Evolutionary conservation across 2,113 vertebrate species (phyloP), one percentile per base, ranked within the genome.

Genomic region (Brachypodius melanocephalos): DNA sequence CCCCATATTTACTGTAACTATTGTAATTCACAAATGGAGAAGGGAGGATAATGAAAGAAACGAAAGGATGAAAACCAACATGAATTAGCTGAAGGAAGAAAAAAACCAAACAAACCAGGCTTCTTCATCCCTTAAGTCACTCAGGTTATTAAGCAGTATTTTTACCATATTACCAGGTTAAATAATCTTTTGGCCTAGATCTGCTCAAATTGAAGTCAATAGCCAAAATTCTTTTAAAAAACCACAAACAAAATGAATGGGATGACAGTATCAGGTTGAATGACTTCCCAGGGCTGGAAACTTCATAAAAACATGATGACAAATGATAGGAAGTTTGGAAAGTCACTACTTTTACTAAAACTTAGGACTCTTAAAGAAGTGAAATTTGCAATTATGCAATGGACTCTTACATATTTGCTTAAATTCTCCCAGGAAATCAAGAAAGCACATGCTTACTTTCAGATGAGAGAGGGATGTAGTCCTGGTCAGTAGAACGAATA

Each of bases 251-350:
- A 22, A 89, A 89, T 57, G 1, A 72, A 72, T 34, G 16, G 31
- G n/a, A 79, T 57, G 12, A 73, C 9, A 42, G 4, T 65, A 58
- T 51, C 38, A 46, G 38, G 10, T 55, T 34, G 10, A 91, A 22
- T 71, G 34, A 88, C 17, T 74, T 84, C 6, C 14, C 9, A 62
- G 20, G 25, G 28, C n/a, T 71, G 43, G 48, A 83, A 89, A 59
- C 14, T 34, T 40, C 15, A 55, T 4, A 38, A 32, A 79, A 76
- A 74, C 43, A 4, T 34, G 43, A 61, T 42, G n/a, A 72, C 7
- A 94, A 85, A 86, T n/a, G 28, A 34, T 25, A 90, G 4, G 16
- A 77, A 81, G 45, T 77, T 74, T 66, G 19, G 26, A 25, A 93
- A 82, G 8, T 28, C 32, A 40, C 18, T 46, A 32, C 49, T 73